A percentile compares a stretch with the other conserved stretches of the same genome.
These are phyloP conservation scores for Cricetomys ansorgei DNA, from an alignment of 2,113 vertebrate species.

Conservation along the genomic window DNA sequence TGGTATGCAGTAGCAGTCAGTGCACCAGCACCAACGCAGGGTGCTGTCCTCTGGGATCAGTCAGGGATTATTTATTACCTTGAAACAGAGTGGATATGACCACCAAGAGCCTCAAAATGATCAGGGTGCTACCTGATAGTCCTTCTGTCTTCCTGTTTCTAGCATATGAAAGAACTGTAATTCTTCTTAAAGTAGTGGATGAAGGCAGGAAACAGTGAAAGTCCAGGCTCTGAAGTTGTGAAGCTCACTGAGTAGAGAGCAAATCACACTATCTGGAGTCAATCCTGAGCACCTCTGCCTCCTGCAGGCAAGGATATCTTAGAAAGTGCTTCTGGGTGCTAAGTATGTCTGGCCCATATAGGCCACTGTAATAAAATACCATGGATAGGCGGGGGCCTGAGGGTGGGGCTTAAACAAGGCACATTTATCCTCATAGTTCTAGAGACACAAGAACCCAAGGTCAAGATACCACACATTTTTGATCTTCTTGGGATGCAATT, in stretches of 20 bases:
- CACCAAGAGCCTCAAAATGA: not conserved
- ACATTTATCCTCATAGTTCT: not conserved
- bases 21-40: fast-evolving
- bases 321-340: not conserved
- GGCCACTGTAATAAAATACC: not conserved
- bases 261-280: not conserved
- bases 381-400: not conserved
- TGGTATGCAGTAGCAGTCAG: too few relatives aligned
- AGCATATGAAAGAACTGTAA: not conserved
- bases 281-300: not conserved
- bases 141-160: not conserved
- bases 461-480: not conserved
- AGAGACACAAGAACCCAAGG: not conserved
- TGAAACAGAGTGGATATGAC: not conserved
- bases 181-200: not conserved
- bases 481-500: not conserved
- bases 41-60: not conserved
- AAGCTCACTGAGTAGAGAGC: not conserved
- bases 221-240: not conserved
- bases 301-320: not conserved
- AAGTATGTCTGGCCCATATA: not conserved
- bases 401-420: not conserved
- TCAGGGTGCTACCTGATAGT: not conserved
- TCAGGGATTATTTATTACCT: not conserved
- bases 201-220: fast-evolving